These are phyloP conservation scores for Holacanthella duospinosa DNA, from an alignment of 2,888 invertebrate species.

Conservation along the genomic window DNA sequence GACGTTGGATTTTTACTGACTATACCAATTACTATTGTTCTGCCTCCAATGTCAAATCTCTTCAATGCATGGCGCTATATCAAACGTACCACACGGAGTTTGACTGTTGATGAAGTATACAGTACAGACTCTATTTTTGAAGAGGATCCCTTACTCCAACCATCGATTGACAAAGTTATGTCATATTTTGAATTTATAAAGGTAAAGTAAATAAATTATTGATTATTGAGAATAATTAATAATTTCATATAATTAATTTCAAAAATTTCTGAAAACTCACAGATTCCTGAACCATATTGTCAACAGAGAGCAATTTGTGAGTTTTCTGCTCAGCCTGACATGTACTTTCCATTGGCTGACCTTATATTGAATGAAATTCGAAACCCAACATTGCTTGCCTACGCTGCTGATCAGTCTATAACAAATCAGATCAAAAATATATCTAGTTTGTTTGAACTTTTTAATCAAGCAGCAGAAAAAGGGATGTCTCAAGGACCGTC, in stretches of 20 bases:
- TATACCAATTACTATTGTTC: slow-evolving; percentile 30
- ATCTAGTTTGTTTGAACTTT: slow-evolving; percentile 29
- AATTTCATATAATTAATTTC: too few species aligned
- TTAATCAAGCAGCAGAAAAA: slow-evolving; percentile 30
- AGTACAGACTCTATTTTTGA: slow-evolving; percentile 8
- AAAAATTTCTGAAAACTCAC: too few species aligned
- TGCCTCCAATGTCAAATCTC: slow-evolving; percentile 32
- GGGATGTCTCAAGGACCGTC: slow-evolving; percentile 26
- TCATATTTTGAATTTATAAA: slow-evolving; percentile 33
- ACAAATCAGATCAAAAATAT: not conserved
- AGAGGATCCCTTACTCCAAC: slow-evolving; percentile 24
- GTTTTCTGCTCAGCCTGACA: slow-evolving; percentile 35
- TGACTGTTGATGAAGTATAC: too few species aligned
- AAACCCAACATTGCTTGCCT: not conserved
- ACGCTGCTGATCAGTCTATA: not conserved
- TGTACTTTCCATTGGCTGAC: slow-evolving; percentile 35
- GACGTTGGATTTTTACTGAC: slow-evolving; percentile 33
- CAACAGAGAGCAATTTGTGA: slow-evolving; percentile 38
- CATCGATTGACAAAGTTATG: slow-evolving; percentile 23
- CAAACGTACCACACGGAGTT: slow-evolving; percentile 15
- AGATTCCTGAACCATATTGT: slow-evolving; percentile 37
- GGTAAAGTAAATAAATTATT: slow-evolving; percentile 15
- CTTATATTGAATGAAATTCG: slow-evolving; percentile 30
- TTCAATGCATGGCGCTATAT: slow-evolving; percentile 26
- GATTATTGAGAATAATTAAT: too few species aligned